A percentile compares a stretch with the other conserved stretches of the same genome.
Evolutionary conservation across 2,113 vertebrate species (phyloP).

Genomic region (Nyctereutes procyonoides): DNA sequence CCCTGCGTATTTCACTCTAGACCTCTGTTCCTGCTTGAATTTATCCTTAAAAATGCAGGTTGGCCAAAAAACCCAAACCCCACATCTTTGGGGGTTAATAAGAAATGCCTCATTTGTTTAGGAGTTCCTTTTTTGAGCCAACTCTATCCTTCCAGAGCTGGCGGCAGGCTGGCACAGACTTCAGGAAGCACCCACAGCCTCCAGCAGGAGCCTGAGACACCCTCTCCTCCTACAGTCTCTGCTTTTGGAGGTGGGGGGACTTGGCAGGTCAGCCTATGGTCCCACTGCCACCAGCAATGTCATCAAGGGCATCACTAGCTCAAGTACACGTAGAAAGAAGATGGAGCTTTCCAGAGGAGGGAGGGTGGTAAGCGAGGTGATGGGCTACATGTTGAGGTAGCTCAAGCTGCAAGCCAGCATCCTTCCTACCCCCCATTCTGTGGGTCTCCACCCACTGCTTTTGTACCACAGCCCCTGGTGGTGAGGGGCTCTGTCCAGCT

Average conservation of each 20-base stretch:
- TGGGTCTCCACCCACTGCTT: not conserved
- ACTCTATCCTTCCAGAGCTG: not conserved
- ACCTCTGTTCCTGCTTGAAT: not conserved
- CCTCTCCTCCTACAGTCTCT: not conserved
- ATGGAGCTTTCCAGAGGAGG: not conserved
- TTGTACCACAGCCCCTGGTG: not conserved
- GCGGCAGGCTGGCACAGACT: not conserved
- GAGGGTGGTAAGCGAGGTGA: accelerated
- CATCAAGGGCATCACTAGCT: not conserved
- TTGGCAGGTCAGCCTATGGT: not conserved
- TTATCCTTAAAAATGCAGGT: slow-evolving; percentile 11
- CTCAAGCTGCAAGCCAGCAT: not conserved
- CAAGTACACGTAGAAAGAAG: not conserved
- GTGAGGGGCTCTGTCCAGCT: not conserved
- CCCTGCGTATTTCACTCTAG: not conserved
- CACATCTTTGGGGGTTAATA: not conserved
- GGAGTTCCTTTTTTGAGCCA: not conserved
- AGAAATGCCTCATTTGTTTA: not conserved
- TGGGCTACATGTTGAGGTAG: not conserved
- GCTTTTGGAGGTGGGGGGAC: not conserved
- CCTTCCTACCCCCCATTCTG: not conserved
- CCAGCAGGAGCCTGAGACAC: not conserved
- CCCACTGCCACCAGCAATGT: not conserved
- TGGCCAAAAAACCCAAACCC: not conserved
- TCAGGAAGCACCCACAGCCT: not conserved